Evolutionary conservation across 2,797 vertebrate genomes (phyloP).

Genomic region (Lagorchestes hirsutus): DNA sequence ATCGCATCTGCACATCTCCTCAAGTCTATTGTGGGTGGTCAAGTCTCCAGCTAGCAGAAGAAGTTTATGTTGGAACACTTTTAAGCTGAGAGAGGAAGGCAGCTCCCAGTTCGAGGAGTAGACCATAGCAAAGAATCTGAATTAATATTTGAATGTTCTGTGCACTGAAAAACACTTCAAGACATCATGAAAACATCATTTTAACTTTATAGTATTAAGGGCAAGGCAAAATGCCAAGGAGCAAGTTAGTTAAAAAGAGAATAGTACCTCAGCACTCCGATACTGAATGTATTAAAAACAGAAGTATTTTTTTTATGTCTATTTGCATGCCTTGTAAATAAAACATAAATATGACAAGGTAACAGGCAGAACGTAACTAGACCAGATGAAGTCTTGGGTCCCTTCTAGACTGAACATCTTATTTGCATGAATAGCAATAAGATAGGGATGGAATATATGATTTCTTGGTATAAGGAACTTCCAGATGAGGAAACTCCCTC

Average conservation of each 20-base stretch:
- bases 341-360: not conserved
- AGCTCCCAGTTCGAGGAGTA: slow-evolving; percentile 23
- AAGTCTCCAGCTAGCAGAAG: slow-evolving; percentile 35
- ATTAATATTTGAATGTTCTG: slow-evolving; percentile 37
- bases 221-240: slow-evolving; percentile 48
- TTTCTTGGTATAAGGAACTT: not conserved
- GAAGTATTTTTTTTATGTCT: not conserved
- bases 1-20: slow-evolving; percentile 2
- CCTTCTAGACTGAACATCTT: not conserved
- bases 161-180: slow-evolving; percentile 24
- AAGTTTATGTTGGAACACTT: slow-evolving; percentile 51
- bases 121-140: slow-evolving; percentile 45
- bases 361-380: not conserved
- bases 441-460: not conserved
- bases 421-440: not conserved
- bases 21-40: slow-evolving; percentile 29
- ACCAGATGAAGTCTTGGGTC: not conserved
- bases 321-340: not conserved
- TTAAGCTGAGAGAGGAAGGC: slow-evolving; percentile 42
- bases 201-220: slow-evolving; percentile 68
- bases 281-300: slow-evolving; percentile 11
- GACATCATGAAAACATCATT: slow-evolving; percentile 70
- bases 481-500: not conserved
- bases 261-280: not conserved
- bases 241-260: slow-evolving; percentile 51